These are phyloP conservation scores for Parascotia fuliginaria DNA, from an alignment of 2,888 invertebrate genomes.

Conservation along the genomic window DNA sequence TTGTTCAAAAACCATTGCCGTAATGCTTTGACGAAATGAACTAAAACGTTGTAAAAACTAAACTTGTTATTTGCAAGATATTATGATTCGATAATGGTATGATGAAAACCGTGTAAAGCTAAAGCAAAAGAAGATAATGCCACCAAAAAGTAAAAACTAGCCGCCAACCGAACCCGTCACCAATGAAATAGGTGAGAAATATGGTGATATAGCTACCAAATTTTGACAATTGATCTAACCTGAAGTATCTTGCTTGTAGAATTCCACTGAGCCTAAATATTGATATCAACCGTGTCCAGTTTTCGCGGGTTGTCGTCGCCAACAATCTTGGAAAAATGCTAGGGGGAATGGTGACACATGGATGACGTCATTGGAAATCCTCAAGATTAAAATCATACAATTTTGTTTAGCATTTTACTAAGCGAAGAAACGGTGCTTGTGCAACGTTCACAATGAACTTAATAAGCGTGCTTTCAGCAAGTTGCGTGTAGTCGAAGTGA, in stretches of 20 bases:
- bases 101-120: neutral
- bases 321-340: conserved; percentile 14
- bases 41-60: no score
- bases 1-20: no score
- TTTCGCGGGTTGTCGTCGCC: conserved; percentile 5
- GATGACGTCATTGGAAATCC: neutral
- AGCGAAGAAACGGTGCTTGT: neutral
- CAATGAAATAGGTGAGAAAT: neutral
- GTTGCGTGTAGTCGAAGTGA: neutral
- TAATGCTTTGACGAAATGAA: no score
- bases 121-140: neutral
- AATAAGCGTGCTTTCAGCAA: neutral
- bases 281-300: conserved; percentile 5
- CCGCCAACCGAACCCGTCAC: neutral
- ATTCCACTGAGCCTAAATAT: neutral
- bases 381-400: neutral
- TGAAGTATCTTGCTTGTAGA: neutral
- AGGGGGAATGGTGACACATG: conserved; percentile 6
- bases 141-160: neutral
- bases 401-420: neutral
- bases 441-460: neutral
- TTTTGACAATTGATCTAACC: conserved; percentile 5
- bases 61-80: neutral
- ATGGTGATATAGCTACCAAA: neutral
- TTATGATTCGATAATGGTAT: no score